phyloP scores from a whole-genome alignment of 2,797 vertebrate genomes.

The Chelon auratus region DNA sequence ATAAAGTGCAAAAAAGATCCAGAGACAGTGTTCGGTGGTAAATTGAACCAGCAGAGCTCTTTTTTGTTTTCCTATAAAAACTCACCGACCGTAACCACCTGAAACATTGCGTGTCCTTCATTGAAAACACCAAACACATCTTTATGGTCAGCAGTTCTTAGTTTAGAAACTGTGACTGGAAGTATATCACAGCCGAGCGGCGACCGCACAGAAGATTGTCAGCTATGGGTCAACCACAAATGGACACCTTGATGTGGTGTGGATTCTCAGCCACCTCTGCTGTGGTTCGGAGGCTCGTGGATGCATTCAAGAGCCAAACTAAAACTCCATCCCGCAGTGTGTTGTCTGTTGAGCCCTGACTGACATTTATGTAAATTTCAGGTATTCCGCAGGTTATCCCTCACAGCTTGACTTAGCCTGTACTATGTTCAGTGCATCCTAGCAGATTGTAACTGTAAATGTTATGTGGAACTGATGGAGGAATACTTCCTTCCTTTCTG shows the following conservation, averaged over 20 bases:
- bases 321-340: not conserved
- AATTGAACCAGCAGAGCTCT: not conserved
- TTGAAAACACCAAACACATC: slow-evolving; percentile 30
- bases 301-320: slow-evolving; percentile 11
- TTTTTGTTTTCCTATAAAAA: slow-evolving; percentile 16
- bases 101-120: slow-evolving; percentile 8
- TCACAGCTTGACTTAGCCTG: not conserved
- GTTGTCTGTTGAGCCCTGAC: slow-evolving; percentile 3
- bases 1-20: not conserved
- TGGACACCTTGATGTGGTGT: slow-evolving; percentile 41
- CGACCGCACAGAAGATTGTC: slow-evolving; percentile 41
- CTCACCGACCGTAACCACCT: slow-evolving; percentile 10
- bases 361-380: not conserved
- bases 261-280: slow-evolving; percentile 27
- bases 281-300: slow-evolving; percentile 36
- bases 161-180: slow-evolving; percentile 56
- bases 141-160: slow-evolving; percentile 51
- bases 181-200: slow-evolving; percentile 37
- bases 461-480: not conserved
- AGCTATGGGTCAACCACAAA: slow-evolving; percentile 55
- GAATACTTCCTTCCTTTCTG: not conserved
- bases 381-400: slow-evolving; percentile 12
- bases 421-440: not conserved
- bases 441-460: not conserved
- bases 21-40: not conserved